Base-by-base conservation (phyloP, 2,113 vertebrate species). In the Hippocampus mohnikei region DNA sequence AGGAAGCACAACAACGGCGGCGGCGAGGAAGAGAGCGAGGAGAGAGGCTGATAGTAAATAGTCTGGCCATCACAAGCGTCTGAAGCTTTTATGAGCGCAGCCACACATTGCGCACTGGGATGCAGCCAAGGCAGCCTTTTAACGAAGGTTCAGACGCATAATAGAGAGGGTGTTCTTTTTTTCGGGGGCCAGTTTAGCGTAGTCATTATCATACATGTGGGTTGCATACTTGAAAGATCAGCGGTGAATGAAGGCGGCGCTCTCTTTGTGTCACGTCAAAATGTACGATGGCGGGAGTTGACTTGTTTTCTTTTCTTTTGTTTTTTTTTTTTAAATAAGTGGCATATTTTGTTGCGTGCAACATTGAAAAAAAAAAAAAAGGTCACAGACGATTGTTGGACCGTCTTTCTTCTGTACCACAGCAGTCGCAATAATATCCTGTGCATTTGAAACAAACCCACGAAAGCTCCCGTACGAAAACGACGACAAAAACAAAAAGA, bases 61-160 rank as follows among this genome's bases (percentile, higher is more conserved):
- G 69, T 11, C 44, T 50, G 65, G 46, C 69, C 65, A 80, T 76
- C 79, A 72, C 59, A 71, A 66, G 55, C 79, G 83, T 82, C 74
- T 73, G 69, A 81, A 77, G 71, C 74, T 69, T 70, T 88, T 78
- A 82, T 70, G 66, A 46, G 61, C 68, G 7, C 2, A 2, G 7
- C 53, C 46, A 63, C 42, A 56, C 55, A 8, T 55, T 27, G 55
- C 55, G 20, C 9, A 2, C 52, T 55, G 21, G 52, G 52, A 27
- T 5, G 55, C 55, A 58, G 23, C 55, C 4, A 27, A 25, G 23
- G 23, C 55, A 58, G 5, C 27, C 58, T 60, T 60, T 60, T 33
- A 33, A 16, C 56, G 5, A 16, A 29, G n/a, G 53, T 56, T 56
- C n/a, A 56, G n/a, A 56, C 53, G 25, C n/a, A 56, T 56, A 56